A percentile compares a stretch with the other conserved stretches of the same genome.
These are phyloP conservation scores for Leucoraja erinaceus DNA, from an alignment of 2,113 vertebrate genomes.

Conservation along the genomic window DNA sequence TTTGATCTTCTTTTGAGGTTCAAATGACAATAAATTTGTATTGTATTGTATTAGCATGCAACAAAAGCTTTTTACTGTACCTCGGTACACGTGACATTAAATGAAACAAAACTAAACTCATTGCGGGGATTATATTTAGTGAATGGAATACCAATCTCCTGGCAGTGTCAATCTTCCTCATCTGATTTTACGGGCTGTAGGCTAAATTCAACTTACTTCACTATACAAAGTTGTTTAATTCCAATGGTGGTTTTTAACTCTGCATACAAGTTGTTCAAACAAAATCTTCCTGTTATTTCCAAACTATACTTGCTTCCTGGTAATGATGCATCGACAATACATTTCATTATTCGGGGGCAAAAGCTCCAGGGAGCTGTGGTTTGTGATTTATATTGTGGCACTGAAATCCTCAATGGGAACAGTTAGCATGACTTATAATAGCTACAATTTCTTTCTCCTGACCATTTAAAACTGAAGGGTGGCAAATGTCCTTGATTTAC, in stretches of 20 bases:
- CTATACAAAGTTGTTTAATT: not conserved
- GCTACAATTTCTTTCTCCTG: not conserved
- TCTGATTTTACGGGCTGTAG: not conserved
- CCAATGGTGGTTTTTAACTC: not conserved
- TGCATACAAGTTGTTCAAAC: not conserved
- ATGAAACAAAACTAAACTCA: too few relatives aligned
- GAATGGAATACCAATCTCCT: not conserved
- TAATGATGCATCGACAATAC: not conserved
- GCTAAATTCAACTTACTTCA: not conserved
- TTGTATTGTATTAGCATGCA: too few relatives aligned
- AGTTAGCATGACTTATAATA: not conserved
- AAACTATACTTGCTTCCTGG: not conserved
- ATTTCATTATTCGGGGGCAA: not conserved
- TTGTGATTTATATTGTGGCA: not conserved
- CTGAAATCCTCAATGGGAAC: not conserved
- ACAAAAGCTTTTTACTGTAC: too few relatives aligned
- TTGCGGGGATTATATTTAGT: not conserved
- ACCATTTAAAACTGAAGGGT: not conserved
- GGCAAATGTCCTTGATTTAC: not conserved
- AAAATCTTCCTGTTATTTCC: not conserved
- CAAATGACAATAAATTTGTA: too few relatives aligned
- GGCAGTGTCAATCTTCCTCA: not conserved
- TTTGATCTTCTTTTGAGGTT: too few relatives aligned
- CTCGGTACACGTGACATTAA: too few relatives aligned
- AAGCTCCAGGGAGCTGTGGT: not conserved